Percentiles rank a stretch among this genome's conserved stretches.
Conservation (phyloP, 2,797 vertebrate species). For the Acrossocheilus wenchowensis region DNA sequence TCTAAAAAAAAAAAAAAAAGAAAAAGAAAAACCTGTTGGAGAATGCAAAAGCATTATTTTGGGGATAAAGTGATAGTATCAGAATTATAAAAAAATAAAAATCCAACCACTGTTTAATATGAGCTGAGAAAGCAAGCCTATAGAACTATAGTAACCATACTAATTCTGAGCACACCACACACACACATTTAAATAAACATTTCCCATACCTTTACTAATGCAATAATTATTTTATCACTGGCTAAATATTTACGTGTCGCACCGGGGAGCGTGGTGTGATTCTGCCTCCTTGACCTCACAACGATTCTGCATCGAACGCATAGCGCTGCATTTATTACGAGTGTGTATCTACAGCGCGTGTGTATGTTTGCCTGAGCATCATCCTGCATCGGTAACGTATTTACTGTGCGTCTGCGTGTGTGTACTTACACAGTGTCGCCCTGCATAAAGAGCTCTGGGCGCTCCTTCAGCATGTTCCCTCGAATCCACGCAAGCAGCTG, state of each 20-base stretch:
- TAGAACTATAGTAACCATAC: background rate
- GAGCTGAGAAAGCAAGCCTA: background rate
- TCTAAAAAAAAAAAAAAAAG: too few relatives aligned
- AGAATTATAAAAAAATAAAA: background rate
- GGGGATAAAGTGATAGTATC: background rate
- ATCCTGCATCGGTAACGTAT: slow-evolving; percentile 8
- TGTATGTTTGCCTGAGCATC: slow-evolving; percentile 41
- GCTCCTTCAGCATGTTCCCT: slow-evolving; percentile 91
- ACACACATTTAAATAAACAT: background rate
- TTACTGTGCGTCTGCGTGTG: slow-evolving; percentile 46
- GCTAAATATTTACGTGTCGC: background rate
- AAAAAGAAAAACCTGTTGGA: background rate
- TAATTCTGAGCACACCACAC: background rate
- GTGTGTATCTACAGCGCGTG: slow-evolving; percentile 1
- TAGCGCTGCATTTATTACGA: slow-evolving; percentile 3
- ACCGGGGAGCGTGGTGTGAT: background rate
- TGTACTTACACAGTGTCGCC: slow-evolving; percentile 94
- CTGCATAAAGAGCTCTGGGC: slow-evolving; percentile 94
- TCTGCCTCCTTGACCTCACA: slow-evolving; percentile 13
- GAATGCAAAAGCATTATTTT: background rate
- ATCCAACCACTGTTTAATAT: background rate
- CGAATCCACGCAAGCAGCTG: slow-evolving; percentile 96
- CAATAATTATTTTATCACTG: background rate
- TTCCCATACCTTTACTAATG: slow-evolving; percentile 2
- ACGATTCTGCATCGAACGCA: background rate